Base-by-base conservation (phyloP, 2,797 vertebrate genomes). In the Sebastiscus albofasciatus region DNA sequence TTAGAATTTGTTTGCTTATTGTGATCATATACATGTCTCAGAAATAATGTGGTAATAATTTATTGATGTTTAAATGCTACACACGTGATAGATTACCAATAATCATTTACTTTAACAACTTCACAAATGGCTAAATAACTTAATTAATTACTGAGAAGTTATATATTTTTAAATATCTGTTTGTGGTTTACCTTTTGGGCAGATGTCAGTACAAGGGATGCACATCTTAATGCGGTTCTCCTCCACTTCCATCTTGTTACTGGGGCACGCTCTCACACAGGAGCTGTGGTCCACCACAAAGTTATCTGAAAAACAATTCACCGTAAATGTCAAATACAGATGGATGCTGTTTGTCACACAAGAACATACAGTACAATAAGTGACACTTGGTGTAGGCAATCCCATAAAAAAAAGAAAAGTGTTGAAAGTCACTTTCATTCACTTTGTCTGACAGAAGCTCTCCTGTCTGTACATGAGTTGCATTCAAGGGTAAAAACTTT, bases 231-330 rank as follows among this genome's bases (percentile, higher is more conserved):
- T 97, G 7, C 97, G 97, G 82, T 98, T 99, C 93, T 99, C 97
- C 92, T 99, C 98, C 80, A 99, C 96, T 83, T 99, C 99, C 98
- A 99, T 99, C 93, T 99, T 99, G 92, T 98, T 99, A 88, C 97
- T 99, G 0, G 99, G 99, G 66, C 99, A 99, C 0, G 98, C 99
- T 81, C 98, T 97, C 26, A 99, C 98, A 86, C 99, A 99, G 24
- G 99, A 99, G 92, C 97, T 99, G 72, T 98, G 97, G 93, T 99
- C 99, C 52, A 99, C 98, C 92, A 99, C 99, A 84, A 99, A 99
- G 93, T 99, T 99, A 94, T 99, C 99, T 99, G 92, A 26, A 90
- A 87, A 83, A 82, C 67, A 81, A 67, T 39, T 67, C 29, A 76
- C 22, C 20, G 14, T 69, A 64, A 84, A 85, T 86, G 85, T 82